Evolutionary conservation across 2,797 vertebrate genomes (phyloP).

Genomic region (Onychomys arenicola): DNA sequence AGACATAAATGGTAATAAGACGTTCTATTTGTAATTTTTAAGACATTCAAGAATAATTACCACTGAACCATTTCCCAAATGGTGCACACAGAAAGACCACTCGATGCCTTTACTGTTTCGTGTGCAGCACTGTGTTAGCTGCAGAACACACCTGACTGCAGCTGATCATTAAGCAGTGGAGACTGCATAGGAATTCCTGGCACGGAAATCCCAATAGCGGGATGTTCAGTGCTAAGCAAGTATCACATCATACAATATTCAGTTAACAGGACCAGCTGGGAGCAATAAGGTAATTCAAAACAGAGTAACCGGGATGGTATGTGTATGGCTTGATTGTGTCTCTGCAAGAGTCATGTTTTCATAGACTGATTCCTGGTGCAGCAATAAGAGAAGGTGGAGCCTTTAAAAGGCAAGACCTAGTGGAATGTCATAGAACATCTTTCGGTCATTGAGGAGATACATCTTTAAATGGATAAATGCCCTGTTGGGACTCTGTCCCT

Average conservation of each 20-base stretch:
- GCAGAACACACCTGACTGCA: not conserved
- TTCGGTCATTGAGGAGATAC: not conserved
- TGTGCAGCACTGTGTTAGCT: not conserved
- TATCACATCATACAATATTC: not conserved
- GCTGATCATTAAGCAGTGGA: not conserved
- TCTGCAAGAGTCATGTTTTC: not conserved
- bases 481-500: not conserved
- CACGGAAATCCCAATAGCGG: not conserved
- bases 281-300: not conserved
- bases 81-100: not conserved
- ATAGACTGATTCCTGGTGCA: not conserved
- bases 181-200: not conserved
- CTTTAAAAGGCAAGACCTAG: not conserved
- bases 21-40: conserved; percentile 21
- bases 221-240: not conserved
- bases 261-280: not conserved
- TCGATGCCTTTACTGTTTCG: not conserved
- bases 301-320: not conserved
- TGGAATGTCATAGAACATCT: not conserved
- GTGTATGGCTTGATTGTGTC: too few species aligned
- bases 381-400: too few species aligned
- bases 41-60: conserved; percentile 10
- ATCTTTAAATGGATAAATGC: not conserved
- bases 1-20: conserved; percentile 2
- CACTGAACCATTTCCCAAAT: not conserved